These are phyloP conservation scores for Urocitellus parryii DNA, from an alignment of 2,113 vertebrate genomes.

Conservation along the genomic window DNA sequence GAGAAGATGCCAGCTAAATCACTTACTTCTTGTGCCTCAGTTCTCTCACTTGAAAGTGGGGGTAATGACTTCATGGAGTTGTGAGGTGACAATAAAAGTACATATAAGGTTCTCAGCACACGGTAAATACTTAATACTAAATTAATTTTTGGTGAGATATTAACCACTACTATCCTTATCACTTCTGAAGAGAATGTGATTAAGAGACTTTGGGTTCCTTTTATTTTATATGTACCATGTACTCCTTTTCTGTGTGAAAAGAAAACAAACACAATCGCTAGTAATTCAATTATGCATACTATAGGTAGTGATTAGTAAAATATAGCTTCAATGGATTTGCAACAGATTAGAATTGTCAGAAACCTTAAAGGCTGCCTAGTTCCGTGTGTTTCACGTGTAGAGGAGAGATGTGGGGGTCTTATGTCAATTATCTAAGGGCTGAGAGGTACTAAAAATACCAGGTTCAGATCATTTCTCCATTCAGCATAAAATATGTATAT, in stretches of 20 bases:
- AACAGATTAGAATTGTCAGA: not conserved
- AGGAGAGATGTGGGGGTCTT: not conserved
- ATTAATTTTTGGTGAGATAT: not conserved
- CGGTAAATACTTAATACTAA: not conserved
- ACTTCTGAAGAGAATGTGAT: not conserved
- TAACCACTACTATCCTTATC: not conserved
- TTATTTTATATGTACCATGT: not conserved
- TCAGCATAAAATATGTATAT: not conserved
- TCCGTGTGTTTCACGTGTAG: not conserved
- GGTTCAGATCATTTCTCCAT: fast-evolving
- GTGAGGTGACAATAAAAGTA: too few species aligned
- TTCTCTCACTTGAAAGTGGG: not conserved
- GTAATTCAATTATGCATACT: not conserved
- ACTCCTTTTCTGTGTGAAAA: not conserved
- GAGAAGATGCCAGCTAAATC: not conserved
- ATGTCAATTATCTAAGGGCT: not conserved
- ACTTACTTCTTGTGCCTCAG: not conserved
- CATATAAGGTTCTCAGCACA: fast-evolving
- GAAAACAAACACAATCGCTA: constrained; percentile 1
- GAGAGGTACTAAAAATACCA: not conserved
- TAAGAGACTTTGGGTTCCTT: not conserved
- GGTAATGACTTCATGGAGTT: not conserved
- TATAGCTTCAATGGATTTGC: not conserved
- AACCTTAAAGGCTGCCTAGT: not conserved
- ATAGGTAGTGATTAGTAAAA: not conserved